These are phyloP conservation scores for Pelodiscus sinensis DNA, from an alignment of 2,113 vertebrate species.

Conservation along the genomic window DNA sequence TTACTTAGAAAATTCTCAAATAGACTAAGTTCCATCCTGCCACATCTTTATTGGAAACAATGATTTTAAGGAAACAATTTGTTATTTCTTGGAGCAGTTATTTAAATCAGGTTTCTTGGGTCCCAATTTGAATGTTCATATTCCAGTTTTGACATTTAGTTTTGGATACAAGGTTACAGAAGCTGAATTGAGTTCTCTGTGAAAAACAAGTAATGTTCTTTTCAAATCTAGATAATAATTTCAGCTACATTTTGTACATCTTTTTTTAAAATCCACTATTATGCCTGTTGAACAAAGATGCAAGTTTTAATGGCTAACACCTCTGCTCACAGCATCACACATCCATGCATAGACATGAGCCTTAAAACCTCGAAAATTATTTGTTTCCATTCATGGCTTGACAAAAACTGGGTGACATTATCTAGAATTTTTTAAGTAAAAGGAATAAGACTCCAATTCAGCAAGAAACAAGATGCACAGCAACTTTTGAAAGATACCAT, in stretches of 20 bases:
- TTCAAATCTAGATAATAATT: not conserved
- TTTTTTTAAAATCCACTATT: not conserved
- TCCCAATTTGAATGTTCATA: not conserved
- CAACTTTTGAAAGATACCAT: no score
- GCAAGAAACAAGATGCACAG: not conserved
- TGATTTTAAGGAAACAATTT: not conserved
- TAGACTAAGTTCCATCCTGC: not conserved
- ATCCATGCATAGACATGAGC: not conserved
- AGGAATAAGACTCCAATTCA: not conserved
- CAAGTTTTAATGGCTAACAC: not conserved
- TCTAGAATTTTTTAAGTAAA: not conserved
- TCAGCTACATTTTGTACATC: not conserved
- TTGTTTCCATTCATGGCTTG: not conserved
- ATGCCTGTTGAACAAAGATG: not conserved
- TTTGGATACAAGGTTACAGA: not conserved
- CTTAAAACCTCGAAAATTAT: not conserved
- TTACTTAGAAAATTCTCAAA: not conserved
- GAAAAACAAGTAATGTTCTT: not conserved
- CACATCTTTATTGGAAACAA: not conserved
- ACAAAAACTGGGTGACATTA: not conserved
- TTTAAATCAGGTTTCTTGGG: not conserved
- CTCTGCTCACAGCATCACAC: not conserved
- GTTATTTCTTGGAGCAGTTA: not conserved
- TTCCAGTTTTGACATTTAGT: not conserved
- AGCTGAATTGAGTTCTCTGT: not conserved